Evolutionary conservation across 2,113 vertebrate species (phyloP).

Genomic region (Cephalopterus ornatus): DNA sequence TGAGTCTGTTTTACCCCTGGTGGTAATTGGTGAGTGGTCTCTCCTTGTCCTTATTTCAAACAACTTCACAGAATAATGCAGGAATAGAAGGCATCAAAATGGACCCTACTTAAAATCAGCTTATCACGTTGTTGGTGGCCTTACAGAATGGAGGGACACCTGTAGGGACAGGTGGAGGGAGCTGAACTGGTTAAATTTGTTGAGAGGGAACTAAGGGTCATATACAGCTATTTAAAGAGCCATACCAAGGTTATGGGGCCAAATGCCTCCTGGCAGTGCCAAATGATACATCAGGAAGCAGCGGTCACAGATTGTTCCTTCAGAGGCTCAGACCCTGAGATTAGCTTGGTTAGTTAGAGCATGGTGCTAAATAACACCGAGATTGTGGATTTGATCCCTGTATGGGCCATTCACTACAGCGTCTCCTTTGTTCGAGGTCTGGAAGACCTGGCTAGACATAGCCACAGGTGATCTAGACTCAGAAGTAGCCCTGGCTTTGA

Average conservation of each 20-base stretch:
- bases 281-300: not conserved
- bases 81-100: not conserved
- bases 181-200: not conserved
- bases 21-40: not conserved
- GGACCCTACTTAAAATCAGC: not conserved
- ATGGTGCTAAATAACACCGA: not conserved
- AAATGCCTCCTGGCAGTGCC: not conserved
- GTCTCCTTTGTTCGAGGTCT: not conserved
- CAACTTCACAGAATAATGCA: not conserved
- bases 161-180: not conserved
- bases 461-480: not conserved
- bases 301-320: not conserved
- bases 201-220: not conserved
- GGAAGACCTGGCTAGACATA: not conserved
- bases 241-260: rapidly evolving
- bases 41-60: not conserved
- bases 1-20: not conserved
- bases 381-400: not conserved
- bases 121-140: not conserved
- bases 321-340: not conserved
- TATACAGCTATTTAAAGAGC: not conserved
- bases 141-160: not conserved
- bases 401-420: not conserved
- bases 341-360: not conserved
- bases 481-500: not conserved